Conservation (phyloP, 1,140 invertebrate species). For the Laodelphax striatellus region DNA sequence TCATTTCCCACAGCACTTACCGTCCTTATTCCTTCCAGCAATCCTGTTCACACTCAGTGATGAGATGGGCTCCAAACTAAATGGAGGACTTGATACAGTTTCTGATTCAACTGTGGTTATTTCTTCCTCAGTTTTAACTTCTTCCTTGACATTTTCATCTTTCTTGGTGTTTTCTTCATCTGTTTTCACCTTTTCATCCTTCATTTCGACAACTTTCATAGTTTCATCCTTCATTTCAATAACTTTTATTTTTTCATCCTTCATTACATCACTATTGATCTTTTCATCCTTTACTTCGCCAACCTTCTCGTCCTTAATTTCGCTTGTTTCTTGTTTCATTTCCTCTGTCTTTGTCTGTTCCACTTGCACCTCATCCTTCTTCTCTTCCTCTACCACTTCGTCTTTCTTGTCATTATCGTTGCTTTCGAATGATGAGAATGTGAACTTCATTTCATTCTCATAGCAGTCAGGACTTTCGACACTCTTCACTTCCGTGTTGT, state of each 20-base stretch:
- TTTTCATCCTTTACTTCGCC: slow-evolving; percentile 12
- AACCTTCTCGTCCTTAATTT: neutral
- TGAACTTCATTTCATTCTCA: neutral
- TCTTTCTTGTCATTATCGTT: too few relatives aligned
- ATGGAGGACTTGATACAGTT: slow-evolving; percentile 30
- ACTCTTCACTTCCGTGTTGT: slow-evolving; percentile 39
- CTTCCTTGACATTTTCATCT: too few relatives aligned
- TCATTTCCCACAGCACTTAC: slow-evolving; percentile 20
- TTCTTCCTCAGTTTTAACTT: too few relatives aligned
- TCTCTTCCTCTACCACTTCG: too few relatives aligned
- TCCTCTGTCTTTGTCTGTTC: neutral
- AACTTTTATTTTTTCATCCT: slow-evolving; percentile 26
- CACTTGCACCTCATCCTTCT: too few relatives aligned
- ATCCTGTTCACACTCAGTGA: too few relatives aligned
- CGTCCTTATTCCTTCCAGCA: too few relatives aligned
- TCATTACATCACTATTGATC: slow-evolving; percentile 25
- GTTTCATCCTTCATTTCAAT: slow-evolving; percentile 32
- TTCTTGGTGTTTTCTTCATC: neutral
- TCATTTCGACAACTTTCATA: slow-evolving; percentile 14
- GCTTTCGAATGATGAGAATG: too few relatives aligned
- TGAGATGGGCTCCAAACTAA: too few relatives aligned
- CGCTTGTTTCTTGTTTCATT: neutral
- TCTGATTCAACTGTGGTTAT: slow-evolving; percentile 31
- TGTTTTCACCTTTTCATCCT: slow-evolving; percentile 4
- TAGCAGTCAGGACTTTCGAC: slow-evolving; percentile 14